Base-by-base conservation (phyloP, 2,888 invertebrate species). In the Anoplius nigerrimus region DNA sequence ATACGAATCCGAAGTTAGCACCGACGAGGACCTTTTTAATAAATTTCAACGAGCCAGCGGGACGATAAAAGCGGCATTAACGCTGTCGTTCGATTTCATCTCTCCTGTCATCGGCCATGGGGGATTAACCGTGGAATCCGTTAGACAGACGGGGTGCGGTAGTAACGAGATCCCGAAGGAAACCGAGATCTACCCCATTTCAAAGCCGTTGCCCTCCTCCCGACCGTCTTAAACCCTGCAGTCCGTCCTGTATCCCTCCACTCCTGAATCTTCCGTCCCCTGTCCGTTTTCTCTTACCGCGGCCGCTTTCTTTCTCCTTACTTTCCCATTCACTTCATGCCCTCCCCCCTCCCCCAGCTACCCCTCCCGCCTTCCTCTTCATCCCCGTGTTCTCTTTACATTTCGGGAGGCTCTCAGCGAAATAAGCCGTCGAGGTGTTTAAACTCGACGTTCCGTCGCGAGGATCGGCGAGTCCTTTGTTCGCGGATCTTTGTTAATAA, bases 121-220 rank as follows among this genome's bases (percentile, higher is more conserved):
- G 71, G 71, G 77, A 79, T 79, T 79, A 79, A 75, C 75, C 73
- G 75, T 71, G 79, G 79, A 79, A 79, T 79, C 79, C 79, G 75
- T 70, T 56, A 66, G 63, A 79, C 73, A 73, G 79, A 69, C 62
- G 66, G 68, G 69, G 65, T 34, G 34, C 11, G 24, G 45, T 2
- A 75, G 75, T 79, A 79, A 79, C 79, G 79, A 79, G 79, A 68
- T 77, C 78, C 78, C 69, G 15, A 45, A 78, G 60, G 78, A 63
- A 67, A 66, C 78, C 69, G 60, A 66, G 76, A 74, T 72, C 74
- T 78, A n/a, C n/a, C 76, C 78, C 78, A 76, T 78, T 74, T 76
- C 72, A 69, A 51, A 57, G 75, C 65, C 34, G 24, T 24, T 24
- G 24, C 24, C 24, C 24, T 24, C 24, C 24, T 24, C 24, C 6